Evolutionary conservation across 2,113 vertebrate species (phyloP).

Genomic region (Rhinogobius similis): DNA sequence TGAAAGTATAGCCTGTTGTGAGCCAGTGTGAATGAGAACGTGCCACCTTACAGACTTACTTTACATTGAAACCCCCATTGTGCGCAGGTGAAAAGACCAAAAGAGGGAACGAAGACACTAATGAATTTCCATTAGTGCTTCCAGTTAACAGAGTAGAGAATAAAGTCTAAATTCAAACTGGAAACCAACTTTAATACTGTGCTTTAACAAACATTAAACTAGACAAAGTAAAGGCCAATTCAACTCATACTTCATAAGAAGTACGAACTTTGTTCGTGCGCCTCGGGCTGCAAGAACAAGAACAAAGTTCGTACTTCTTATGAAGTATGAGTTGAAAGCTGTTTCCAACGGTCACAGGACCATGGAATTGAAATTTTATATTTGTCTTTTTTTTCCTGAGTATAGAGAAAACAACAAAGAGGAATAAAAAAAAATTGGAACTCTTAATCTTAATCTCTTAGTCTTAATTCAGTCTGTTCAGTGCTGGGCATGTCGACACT

Average conservation of each 20-base stretch:
- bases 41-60: slow-evolving; percentile 11
- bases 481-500: slow-evolving; percentile 23
- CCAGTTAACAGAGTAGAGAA: slow-evolving; percentile 31
- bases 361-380: too few relatives aligned
- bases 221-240: too few relatives aligned
- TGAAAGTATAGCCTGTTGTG: slow-evolving; percentile 44
- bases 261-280: too few relatives aligned
- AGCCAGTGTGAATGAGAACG: slow-evolving; percentile 47
- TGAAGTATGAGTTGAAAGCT: too few relatives aligned
- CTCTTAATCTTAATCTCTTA: slow-evolving; percentile 7
- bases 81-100: slow-evolving; percentile 23
- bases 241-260: too few relatives aligned
- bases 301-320: too few relatives aligned
- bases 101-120: slow-evolving; percentile 35
- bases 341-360: too few relatives aligned
- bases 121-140: slow-evolving; percentile 39
- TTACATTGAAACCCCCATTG: slow-evolving; percentile 26
- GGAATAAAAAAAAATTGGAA: too few relatives aligned
- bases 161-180: slow-evolving; percentile 17
- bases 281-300: too few relatives aligned
- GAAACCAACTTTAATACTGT: neutral
- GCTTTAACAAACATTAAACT: neutral
- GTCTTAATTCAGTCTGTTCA: slow-evolving; percentile 20
- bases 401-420: too few relatives aligned
- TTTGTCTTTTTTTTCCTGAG: too few relatives aligned